Base-by-base conservation (phyloP, 2,888 invertebrate species). In the Oegoconia quadripuncta region DNA sequence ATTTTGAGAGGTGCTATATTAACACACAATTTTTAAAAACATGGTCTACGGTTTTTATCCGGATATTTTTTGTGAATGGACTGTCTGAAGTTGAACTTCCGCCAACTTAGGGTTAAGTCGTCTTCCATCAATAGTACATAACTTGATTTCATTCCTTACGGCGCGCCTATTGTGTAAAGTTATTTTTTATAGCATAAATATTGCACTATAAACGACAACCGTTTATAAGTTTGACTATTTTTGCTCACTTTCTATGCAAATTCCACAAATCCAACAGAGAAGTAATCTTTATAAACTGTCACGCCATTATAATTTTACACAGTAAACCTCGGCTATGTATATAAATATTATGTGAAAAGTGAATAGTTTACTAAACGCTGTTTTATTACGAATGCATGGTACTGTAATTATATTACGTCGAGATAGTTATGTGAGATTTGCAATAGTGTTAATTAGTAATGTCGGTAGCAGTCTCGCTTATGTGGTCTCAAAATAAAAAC, bases 121-220 rank as follows among this genome's bases (percentile, higher is more conserved):
- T 59, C 59, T 65, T 59, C 55, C 53, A 47, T 51, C 50, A 51
- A 50, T 50, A 55, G 49, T 63, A 49, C 48, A 52, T 52, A 52
- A 40, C 48, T 50, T 55, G 44, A 50, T 48, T 56, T 53, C 64
- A 64, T 65, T 64, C 64, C 64, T 54, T 34, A 46, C 36, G 38
- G n/a, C 12, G 12, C 11, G 27, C 5, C 27, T 27, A 6, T 12
- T 27, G 27, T 27, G 13, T 27, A 27, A 27, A 25, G 4, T 6
- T n/a, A 25, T 25, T n/a, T 25, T 6, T 7, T 7, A 2, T 3
- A 3, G 7, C 2, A 7, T n/a, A n/a, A n/a, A n/a, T n/a, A n/a
- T n/a, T n/a, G n/a, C n/a, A n/a, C n/a, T n/a, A n/a, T n/a, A n/a
- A n/a, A n/a, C n/a, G n/a, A n/a, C n/a, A n/a, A n/a, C n/a, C n/a